phyloP scores from a whole-genome alignment of 2,888 invertebrate species.

The Prosapia bicincta region DNA sequence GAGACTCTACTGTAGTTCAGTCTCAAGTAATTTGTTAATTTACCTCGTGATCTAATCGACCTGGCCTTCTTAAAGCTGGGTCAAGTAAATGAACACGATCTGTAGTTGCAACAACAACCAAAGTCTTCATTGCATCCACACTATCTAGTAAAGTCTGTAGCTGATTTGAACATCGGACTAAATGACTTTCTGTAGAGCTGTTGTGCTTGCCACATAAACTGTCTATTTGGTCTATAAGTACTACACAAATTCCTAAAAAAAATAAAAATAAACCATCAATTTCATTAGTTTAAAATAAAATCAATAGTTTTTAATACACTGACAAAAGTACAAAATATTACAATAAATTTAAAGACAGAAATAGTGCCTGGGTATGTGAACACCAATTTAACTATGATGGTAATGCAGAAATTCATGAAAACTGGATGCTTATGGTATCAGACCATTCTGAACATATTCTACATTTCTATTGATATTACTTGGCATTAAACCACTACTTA shows the following conservation, averaged over 20 bases:
- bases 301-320: background rate
- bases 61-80: conserved; percentile 50
- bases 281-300: background rate
- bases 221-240: conserved; percentile 49
- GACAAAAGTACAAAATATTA: no score
- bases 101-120: conserved; percentile 55
- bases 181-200: conserved; percentile 43
- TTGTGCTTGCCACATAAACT: conserved; percentile 46
- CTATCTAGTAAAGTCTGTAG: conserved; percentile 53
- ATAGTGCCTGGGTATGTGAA: no score
- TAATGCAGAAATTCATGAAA: no score
- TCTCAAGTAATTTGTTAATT: conserved; percentile 7
- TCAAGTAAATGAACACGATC: conserved; percentile 51
- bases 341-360: no score
- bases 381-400: no score
- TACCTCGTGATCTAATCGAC: conserved; percentile 56
- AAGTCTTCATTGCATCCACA: conserved; percentile 42
- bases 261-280: background rate
- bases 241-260: conserved; percentile 44
- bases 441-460: no score
- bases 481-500: no score
- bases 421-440: no score
- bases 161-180: conserved; percentile 45
- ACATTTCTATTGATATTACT: no score
- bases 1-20: no score